These are phyloP conservation scores for Pristionchus arcanus DNA, from an alignment of 2,888 invertebrate genomes.

Conservation along the genomic window DNA sequence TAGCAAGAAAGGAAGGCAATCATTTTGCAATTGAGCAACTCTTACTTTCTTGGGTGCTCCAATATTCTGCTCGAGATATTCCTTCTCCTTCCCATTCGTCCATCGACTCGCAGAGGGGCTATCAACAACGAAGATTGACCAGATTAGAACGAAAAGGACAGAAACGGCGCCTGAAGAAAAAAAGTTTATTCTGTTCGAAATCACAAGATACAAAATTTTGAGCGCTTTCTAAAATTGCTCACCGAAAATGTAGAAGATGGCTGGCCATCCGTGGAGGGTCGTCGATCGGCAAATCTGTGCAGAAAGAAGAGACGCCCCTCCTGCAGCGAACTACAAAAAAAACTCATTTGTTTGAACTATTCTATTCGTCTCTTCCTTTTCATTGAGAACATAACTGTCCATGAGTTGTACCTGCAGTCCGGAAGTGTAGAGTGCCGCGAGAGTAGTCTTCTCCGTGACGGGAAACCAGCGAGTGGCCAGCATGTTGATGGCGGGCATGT, in stretches of 20 bases:
- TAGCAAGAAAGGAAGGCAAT: no score
- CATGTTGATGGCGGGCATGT: conserved; percentile 12
- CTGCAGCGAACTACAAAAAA: conserved; percentile 53
- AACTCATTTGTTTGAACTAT: no score
- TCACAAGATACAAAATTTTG: no score
- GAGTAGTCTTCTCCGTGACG: conserved; percentile 28
- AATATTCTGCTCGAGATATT: conserved; percentile 5
- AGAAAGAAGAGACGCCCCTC: not conserved
- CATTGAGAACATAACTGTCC: no score
- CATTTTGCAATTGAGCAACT: no score
- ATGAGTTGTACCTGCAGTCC: conserved; percentile 53
- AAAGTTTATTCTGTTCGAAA: no score
- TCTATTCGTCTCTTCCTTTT: no score
- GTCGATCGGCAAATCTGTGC: conserved; percentile 28
- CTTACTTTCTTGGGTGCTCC: not conserved
- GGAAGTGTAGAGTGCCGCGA: conserved; percentile 50
- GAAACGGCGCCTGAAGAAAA: not conserved
- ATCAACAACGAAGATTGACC: conserved; percentile 17
- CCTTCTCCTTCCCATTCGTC: conserved; percentile 40
- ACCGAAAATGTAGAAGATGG: conserved; percentile 54
- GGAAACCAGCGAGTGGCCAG: conserved; percentile 51
- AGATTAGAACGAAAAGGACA: not conserved
- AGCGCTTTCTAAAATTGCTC: no score
- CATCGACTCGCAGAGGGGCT: not conserved
- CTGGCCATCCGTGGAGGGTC: conserved; percentile 33